phyloP scores from a whole-genome alignment of 2,797 vertebrate species.

The Periophthalmus magnuspinnatus region DNA sequence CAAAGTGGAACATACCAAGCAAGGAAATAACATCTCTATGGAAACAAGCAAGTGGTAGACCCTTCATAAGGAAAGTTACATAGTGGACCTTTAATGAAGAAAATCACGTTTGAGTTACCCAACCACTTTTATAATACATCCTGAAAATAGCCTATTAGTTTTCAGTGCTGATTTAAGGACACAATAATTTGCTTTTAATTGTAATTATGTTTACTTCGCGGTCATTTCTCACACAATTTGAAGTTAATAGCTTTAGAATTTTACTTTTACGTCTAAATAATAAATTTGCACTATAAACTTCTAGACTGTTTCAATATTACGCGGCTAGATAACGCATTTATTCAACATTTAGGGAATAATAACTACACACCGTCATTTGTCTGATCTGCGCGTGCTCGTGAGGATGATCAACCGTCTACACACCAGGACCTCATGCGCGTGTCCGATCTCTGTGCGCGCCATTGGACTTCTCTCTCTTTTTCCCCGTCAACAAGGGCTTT shows the following conservation, averaged over 20 bases:
- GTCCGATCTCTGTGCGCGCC: conserved; percentile 16
- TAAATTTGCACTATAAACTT: not conserved
- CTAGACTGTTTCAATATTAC: not conserved
- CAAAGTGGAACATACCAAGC: no score
- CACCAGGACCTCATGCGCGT: no score
- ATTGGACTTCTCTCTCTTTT: conserved; percentile 15
- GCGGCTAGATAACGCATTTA: not conserved
- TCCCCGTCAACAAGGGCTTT: conserved; percentile 15
- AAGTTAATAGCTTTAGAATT: not conserved
- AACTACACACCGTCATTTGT: not conserved
- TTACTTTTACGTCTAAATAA: not conserved
- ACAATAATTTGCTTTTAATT: not conserved
- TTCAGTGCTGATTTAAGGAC: not conserved
- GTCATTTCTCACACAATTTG: not conserved
- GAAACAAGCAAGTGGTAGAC: no score
- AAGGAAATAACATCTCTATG: no score
- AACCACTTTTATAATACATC: no score
- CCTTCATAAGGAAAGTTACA: no score
- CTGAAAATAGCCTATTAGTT: not conserved
- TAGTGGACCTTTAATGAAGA: no score
- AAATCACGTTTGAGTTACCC: no score
- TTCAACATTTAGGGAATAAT: not conserved
- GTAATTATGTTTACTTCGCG: not conserved
- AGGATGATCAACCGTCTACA: not conserved
- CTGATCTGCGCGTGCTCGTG: not conserved